Percentiles rank a stretch among this genome's conserved stretches.
Conservation (phyloP, 2,113 vertebrate species). For the Circaetus gallicus region DNA sequence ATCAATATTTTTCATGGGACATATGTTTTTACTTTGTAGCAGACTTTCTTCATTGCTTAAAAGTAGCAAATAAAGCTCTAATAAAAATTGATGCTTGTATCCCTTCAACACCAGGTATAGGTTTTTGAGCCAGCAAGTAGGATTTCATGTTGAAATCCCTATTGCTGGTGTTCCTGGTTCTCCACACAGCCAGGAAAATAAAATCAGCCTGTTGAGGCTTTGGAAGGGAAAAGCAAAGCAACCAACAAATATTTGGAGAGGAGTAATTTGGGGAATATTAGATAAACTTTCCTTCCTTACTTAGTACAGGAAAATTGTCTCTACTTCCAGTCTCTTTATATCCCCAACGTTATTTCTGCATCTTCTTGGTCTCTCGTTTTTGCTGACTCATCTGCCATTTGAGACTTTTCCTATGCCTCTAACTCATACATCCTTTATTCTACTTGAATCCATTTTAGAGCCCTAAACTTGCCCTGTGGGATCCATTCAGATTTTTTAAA, state of each 20-base stretch:
- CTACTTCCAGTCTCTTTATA: neutral
- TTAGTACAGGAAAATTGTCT: slow-evolving; percentile 25
- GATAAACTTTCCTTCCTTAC: slow-evolving; percentile 15
- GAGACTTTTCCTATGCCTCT: neutral
- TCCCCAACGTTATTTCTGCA: neutral
- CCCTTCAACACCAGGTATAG: slow-evolving; percentile 50
- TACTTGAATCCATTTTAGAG: neutral
- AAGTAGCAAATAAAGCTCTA: slow-evolving; percentile 36
- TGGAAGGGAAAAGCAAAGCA: slow-evolving; percentile 47
- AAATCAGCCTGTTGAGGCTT: slow-evolving; percentile 50
- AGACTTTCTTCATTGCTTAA: neutral
- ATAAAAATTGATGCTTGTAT: slow-evolving; percentile 36
- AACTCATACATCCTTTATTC: neutral
- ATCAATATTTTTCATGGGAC: slow-evolving; percentile 22
- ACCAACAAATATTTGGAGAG: slow-evolving; percentile 53
- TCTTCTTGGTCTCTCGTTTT: neutral
- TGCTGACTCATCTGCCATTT: slow-evolving; percentile 5
- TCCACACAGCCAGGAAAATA: slow-evolving; percentile 38
- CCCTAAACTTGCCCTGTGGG: neutral
- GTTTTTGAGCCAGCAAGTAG: slow-evolving; percentile 15
- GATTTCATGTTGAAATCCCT: slow-evolving; percentile 3
- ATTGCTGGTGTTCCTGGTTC: neutral
- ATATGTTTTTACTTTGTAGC: slow-evolving; percentile 36
- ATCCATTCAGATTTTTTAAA: neutral
- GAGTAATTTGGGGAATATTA: slow-evolving; percentile 31